Conservation (phyloP, 64 coral and sea anemone species). For the Pocillopora verrucosa region DNA sequence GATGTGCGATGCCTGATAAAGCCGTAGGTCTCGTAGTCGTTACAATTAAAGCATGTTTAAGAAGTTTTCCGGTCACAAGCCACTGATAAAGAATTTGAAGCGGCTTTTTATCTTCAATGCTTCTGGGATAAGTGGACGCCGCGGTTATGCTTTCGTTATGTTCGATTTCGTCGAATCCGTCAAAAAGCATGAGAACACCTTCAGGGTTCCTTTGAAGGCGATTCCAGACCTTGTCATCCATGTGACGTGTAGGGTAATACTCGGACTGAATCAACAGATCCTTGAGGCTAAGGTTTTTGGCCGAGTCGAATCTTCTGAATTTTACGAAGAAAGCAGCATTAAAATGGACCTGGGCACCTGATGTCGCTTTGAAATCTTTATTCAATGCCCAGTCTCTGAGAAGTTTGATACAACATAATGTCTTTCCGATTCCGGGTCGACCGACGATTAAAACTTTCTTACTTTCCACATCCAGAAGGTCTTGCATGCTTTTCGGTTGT, state of each 20-base stretch:
- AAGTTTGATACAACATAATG: conserved; percentile 35
- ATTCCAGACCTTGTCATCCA: too few species aligned
- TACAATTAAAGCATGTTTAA: conserved; percentile 18
- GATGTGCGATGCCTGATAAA: neutral
- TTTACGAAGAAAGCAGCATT: conserved; percentile 28
- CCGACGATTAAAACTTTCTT: too few species aligned
- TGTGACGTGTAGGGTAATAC: neutral
- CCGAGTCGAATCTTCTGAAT: conserved; percentile 19
- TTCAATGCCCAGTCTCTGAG: conserved; percentile 51
- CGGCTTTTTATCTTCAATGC: neutral
- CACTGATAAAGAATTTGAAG: neutral
- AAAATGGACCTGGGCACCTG: conserved; percentile 1
- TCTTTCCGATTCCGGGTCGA: too few species aligned
- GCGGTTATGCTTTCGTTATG: neutral
- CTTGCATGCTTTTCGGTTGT: neutral
- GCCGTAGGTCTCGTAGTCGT: conserved; percentile 61
- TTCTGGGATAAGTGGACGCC: too few species aligned
- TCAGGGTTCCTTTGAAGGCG: too few species aligned
- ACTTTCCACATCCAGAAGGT: neutral
- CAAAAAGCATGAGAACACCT: too few species aligned
- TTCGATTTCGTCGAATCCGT: too few species aligned
- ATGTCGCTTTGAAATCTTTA: too few species aligned
- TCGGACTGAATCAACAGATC: neutral
- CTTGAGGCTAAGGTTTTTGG: neutral
- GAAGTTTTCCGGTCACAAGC: conserved; percentile 17